These are phyloP conservation scores for Gnatocerus cornutus DNA, from an alignment of 2,888 invertebrate species.

Conservation along the genomic window DNA sequence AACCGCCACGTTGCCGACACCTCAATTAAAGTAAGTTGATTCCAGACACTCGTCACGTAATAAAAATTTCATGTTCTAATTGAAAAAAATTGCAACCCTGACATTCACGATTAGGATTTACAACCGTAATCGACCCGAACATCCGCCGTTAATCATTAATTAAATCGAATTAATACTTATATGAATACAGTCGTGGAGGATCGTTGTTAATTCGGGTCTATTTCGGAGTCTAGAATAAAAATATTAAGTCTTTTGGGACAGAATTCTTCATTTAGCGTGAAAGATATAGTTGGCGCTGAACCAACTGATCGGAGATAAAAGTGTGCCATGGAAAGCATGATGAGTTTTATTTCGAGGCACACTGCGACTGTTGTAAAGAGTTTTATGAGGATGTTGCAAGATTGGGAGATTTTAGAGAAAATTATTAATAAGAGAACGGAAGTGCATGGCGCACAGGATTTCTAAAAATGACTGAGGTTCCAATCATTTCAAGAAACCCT, in stretches of 20 bases:
- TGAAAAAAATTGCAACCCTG: constrained; percentile 11
- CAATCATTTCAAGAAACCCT: too few relatives aligned
- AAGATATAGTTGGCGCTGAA: constrained; percentile 4
- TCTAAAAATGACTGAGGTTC: too few relatives aligned
- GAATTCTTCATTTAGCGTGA: not conserved
- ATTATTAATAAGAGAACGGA: too few relatives aligned
- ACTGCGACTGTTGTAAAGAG: constrained; percentile 2
- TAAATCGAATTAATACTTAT: not conserved
- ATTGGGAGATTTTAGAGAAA: not conserved
- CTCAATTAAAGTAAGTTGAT: not conserved
- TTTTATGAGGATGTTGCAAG: not conserved
- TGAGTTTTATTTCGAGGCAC: constrained; percentile 3
- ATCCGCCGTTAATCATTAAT: not conserved
- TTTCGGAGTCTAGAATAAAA: not conserved
- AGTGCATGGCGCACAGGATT: too few relatives aligned
- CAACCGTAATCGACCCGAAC: not conserved
- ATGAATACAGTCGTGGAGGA: not conserved
- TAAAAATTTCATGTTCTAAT: constrained; percentile 9
- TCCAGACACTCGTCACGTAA: not conserved
- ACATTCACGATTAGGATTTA: constrained; percentile 7
- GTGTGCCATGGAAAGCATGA: constrained; percentile 1
- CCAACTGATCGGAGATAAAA: constrained; percentile 12
- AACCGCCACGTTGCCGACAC: not conserved
- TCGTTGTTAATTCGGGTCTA: not conserved
- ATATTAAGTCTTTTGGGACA: not conserved